Conservation (phyloP, 2,113 vertebrate genomes). For the Tauraco erythrolophus region DNA sequence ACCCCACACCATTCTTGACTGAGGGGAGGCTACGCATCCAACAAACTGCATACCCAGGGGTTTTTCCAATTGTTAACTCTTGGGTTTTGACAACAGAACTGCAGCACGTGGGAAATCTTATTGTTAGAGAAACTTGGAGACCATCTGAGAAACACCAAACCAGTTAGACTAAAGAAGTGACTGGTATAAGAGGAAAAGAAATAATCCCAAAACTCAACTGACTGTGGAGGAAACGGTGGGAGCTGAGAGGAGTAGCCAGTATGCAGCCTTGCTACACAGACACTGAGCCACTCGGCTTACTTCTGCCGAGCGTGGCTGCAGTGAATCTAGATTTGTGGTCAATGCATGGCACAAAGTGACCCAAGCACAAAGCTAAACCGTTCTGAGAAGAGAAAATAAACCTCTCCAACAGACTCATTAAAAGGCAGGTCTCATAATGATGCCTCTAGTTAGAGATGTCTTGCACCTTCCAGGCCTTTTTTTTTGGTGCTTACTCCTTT, state of each 20-base stretch:
- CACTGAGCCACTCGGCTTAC: neutral
- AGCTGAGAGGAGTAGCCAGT: neutral
- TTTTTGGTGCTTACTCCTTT: neutral
- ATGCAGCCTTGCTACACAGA: rapidly evolving
- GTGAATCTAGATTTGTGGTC: neutral
- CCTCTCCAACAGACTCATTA: neutral
- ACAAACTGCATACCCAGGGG: neutral
- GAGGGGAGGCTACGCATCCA: rapidly evolving
- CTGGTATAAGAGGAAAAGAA: neutral
- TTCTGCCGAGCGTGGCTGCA: neutral
- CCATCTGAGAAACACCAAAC: neutral
- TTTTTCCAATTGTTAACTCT: neutral
- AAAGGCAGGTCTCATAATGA: neutral
- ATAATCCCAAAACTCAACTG: neutral
- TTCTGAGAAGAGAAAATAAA: neutral
- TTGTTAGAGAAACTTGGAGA: neutral
- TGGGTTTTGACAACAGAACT: neutral
- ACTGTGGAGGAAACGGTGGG: neutral
- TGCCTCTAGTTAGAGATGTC: neutral
- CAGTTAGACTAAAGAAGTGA: neutral
- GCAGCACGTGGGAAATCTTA: neutral
- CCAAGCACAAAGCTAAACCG: neutral
- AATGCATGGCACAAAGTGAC: neutral
- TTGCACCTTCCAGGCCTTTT: neutral
- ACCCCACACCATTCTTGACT: rapidly evolving